phyloP scores from a whole-genome alignment of 2,888 invertebrate species.

The Crocallis elinguaria region DNA sequence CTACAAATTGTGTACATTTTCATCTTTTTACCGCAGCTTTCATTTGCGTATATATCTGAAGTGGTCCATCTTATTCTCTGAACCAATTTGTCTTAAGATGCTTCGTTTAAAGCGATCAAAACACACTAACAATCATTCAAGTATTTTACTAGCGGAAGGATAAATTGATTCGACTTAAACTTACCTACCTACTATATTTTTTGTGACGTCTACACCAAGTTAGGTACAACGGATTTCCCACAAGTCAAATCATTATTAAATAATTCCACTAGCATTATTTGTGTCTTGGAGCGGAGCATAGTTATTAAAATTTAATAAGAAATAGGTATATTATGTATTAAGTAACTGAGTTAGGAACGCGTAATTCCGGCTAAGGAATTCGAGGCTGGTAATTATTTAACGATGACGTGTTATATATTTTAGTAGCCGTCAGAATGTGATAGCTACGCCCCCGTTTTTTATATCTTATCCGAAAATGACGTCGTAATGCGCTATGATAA shows the following conservation, averaged over 20 bases:
- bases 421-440: constrained; percentile 9
- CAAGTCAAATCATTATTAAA: constrained; percentile 30
- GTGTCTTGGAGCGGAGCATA: constrained; percentile 31
- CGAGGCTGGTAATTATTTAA: background rate
- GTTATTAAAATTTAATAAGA: constrained; percentile 35
- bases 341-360: constrained; percentile 13
- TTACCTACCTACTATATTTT: constrained; percentile 13
- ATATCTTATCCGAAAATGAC: constrained; percentile 31
- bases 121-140: background rate
- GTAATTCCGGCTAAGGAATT: constrained; percentile 6
- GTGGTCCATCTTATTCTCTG: no score
- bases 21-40: no score
- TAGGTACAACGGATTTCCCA: constrained; percentile 30
- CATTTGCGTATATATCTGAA: no score
- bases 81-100: no score
- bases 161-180: constrained; percentile 2
- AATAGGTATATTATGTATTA: constrained; percentile 16
- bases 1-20: no score
- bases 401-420: constrained; percentile 22
- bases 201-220: constrained; percentile 14
- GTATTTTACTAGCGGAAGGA: background rate
- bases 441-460: constrained; percentile 12
- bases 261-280: constrained; percentile 25
- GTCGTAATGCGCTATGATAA: constrained; percentile 1
- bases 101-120: no score